Evolutionary conservation across 2,888 invertebrate genomes (phyloP).

Genomic region (Diogma glabrata): DNA sequence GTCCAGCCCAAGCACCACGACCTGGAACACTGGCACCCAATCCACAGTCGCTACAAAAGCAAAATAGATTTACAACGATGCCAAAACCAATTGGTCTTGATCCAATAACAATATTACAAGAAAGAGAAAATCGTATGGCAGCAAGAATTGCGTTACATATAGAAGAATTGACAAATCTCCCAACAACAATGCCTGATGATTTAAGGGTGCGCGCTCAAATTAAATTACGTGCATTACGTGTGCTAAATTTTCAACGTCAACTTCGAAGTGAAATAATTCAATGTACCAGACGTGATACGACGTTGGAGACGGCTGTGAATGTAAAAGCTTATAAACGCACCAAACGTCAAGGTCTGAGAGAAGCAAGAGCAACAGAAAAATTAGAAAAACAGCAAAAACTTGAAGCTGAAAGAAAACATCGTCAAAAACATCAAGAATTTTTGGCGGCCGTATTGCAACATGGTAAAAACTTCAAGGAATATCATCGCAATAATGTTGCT

Average conservation of each 20-base stretch:
- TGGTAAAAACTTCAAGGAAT: conserved; percentile 96
- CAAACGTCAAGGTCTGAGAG: conserved; percentile 89
- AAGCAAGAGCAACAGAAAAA: conserved; percentile 96
- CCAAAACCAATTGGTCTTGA: conserved; percentile 90
- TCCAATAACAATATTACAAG: conserved; percentile 82
- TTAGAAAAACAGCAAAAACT: conserved; percentile 97
- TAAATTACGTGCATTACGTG: conserved; percentile 83
- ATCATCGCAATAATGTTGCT: conserved; percentile 81
- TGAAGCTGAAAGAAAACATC: conserved; percentile 92
- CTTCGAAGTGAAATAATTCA: conserved; percentile 68
- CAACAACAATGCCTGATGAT: conserved; percentile 85
- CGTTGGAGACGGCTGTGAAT: conserved; percentile 93
- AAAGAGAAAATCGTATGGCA: conserved; percentile 89
- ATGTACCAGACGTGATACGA: conserved; percentile 88
- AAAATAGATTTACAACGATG: conserved; percentile 76
- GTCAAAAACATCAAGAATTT: conserved; percentile 98
- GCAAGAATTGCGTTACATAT: conserved; percentile 88
- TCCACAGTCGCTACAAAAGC: conserved; percentile 51
- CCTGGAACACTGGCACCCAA: conserved; percentile 31
- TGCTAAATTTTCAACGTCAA: conserved; percentile 93
- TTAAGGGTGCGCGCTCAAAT: conserved; percentile 87
- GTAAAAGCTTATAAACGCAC: conserved; percentile 95
- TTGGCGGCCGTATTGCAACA: conserved; percentile 91
- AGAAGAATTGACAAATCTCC: conserved; percentile 75
- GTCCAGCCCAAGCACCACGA: conserved; percentile 19